Conservation (phyloP, 92 coral and sea anemone genomes). For the Virgularia gustaviana region DNA sequence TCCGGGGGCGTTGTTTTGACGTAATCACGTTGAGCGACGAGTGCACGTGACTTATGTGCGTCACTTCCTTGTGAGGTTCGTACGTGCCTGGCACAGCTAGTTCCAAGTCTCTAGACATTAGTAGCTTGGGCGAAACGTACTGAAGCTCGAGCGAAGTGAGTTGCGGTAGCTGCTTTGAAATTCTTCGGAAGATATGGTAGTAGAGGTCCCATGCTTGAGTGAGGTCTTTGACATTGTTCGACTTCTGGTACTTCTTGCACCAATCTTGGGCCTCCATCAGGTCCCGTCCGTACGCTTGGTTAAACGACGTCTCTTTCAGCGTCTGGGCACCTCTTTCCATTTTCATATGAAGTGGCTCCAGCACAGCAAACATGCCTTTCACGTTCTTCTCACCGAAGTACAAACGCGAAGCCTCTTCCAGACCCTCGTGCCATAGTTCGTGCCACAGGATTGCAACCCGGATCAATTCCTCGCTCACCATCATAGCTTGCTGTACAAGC, state of each 20-base stretch:
- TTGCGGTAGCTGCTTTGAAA: constrained; percentile 96
- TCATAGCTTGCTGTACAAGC: constrained; percentile 92
- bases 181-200: constrained; percentile 83
- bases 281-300: constrained; percentile 98
- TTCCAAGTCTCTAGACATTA: constrained; percentile 96
- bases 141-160: constrained; percentile 94
- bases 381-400: constrained; percentile 98
- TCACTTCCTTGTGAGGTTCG: constrained; percentile 92
- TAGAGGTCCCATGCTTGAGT: constrained; percentile 97
- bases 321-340: constrained; percentile 99
- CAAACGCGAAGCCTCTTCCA: constrained; percentile 92
- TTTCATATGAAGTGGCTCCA: constrained; percentile 95
- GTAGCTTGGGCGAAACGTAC: constrained; percentile 90
- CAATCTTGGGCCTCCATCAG: constrained; percentile 98
- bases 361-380: constrained; percentile 90
- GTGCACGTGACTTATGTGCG: constrained; percentile 88
- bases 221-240: constrained; percentile 85
- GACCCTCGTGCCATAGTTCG: constrained; percentile 98
- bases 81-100: constrained; percentile 99
- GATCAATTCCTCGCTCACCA: constrained; percentile 96
- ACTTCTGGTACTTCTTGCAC: constrained; percentile 93
- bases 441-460: constrained; percentile 99
- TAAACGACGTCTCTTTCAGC: constrained; percentile 88
- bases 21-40: constrained; percentile 94
- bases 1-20: constrained; percentile 93